Conservation (phyloP, 2,797 vertebrate species). For the Acomys russatus region DNA sequence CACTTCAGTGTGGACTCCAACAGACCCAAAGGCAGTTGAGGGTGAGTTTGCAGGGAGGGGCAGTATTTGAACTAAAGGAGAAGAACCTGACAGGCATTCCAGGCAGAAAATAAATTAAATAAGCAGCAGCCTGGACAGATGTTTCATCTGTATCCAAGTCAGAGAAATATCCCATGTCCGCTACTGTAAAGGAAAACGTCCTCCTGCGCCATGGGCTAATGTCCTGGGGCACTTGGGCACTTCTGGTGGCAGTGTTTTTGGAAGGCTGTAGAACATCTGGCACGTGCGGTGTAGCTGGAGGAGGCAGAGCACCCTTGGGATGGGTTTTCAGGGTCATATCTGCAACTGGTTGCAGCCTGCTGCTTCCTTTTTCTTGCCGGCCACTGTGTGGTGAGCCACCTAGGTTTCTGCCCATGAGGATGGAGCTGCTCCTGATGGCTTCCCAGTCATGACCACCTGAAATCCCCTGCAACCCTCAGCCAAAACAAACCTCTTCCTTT, state of each 20-base stretch:
- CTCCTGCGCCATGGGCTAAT: not conserved
- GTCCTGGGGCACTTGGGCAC: not conserved
- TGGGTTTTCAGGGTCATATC: not conserved
- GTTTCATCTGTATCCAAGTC: not conserved
- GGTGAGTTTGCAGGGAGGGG: not conserved
- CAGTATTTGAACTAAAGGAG: not conserved
- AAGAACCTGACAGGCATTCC: not conserved
- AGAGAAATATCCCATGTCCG: not conserved
- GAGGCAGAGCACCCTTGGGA: too few relatives aligned
- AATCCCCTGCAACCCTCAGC: not conserved
- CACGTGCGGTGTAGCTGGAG: not conserved
- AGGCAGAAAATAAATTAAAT: not conserved
- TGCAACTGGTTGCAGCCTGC: not conserved
- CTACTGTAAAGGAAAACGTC: not conserved
- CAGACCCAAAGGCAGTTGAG: not conserved
- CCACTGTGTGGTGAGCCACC: not conserved
- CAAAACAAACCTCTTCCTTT: not conserved
- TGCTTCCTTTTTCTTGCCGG: not conserved
- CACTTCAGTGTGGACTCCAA: not conserved
- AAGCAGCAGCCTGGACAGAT: not conserved
- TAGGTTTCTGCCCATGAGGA: not conserved
- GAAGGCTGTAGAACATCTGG: not conserved
- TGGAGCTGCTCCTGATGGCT: too few relatives aligned
- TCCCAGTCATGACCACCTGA: not conserved
- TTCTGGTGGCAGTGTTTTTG: not conserved